Evolutionary conservation across 2,113 vertebrate species (phyloP).

Genomic region (Marmota monax): DNA sequence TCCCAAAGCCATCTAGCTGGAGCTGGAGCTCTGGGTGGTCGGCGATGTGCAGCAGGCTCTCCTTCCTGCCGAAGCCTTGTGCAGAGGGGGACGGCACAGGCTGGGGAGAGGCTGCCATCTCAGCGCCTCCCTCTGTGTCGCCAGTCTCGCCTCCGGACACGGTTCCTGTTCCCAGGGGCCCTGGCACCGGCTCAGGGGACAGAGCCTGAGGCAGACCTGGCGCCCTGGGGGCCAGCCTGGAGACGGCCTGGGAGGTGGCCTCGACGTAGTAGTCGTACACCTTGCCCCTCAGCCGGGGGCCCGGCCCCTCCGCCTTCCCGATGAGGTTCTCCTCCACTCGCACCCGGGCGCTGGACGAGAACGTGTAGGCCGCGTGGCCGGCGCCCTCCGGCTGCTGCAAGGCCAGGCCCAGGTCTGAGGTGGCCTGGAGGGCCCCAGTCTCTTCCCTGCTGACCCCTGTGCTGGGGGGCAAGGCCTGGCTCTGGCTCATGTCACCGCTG

Average conservation of each 20-base stretch:
- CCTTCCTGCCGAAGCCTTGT: conserved; percentile 74
- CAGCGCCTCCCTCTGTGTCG: rapidly evolving
- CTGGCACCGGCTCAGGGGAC: not conserved
- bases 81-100: rapidly evolving
- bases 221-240: not conserved
- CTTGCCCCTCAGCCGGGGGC: conserved; percentile 86
- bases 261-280: conserved; percentile 93
- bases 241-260: conserved; percentile 88
- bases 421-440: conserved; percentile 85
- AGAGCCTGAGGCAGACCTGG: not conserved
- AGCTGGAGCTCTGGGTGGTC: conserved; percentile 87
- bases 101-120: rapidly evolving
- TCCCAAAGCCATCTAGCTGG: conserved; percentile 68
- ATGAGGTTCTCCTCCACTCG: conserved; percentile 90
- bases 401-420: conserved; percentile 87
- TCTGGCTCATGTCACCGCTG: not conserved
- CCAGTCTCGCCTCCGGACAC: rapidly evolving
- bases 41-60: conserved; percentile 88
- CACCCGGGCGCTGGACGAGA: conserved; percentile 91
- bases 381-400: conserved; percentile 80
- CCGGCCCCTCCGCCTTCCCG: rapidly evolving
- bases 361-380: conserved; percentile 87
- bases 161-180: rapidly evolving
- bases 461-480: conserved; percentile 64
- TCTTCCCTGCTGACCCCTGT: not conserved